Percentiles rank a stretch among this genome's conserved stretches.
phyloP scores from a whole-genome alignment of 2,888 invertebrate species.

The Ennomos erosarius region DNA sequence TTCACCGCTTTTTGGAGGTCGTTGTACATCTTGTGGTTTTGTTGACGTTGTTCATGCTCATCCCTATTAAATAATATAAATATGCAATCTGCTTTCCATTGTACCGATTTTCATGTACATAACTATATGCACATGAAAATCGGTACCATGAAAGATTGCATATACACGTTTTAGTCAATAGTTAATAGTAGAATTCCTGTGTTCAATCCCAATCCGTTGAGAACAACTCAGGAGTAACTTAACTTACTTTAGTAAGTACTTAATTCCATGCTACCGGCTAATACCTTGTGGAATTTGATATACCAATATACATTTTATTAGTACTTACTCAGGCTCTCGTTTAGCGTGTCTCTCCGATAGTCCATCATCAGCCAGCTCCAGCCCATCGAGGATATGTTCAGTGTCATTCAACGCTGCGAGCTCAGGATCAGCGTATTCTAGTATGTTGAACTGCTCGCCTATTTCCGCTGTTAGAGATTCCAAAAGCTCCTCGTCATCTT shows the following conservation, averaged over 20 bases:
- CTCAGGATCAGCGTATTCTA: constrained; percentile 98
- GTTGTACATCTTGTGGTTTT: constrained; percentile 69
- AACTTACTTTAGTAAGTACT: no score
- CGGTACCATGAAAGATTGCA: no score
- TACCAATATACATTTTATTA: not conserved
- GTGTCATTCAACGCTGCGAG: constrained; percentile 92
- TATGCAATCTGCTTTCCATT: no score
- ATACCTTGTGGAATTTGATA: no score
- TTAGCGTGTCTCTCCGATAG: constrained; percentile 88
- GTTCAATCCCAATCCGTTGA: no score
- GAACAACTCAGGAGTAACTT: no score
- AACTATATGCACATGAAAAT: no score
- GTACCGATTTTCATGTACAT: not conserved
- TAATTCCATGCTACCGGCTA: no score
- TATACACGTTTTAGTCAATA: no score
- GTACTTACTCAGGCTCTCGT: constrained; percentile 65
- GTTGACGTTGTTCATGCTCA: constrained; percentile 62
- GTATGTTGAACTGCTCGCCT: constrained; percentile 97
- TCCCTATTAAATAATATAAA: constrained; percentile 51
- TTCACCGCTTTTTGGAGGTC: constrained; percentile 74
- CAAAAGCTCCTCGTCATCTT: constrained; percentile 94
- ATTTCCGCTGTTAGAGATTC: constrained; percentile 91
- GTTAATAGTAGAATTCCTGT: no score
- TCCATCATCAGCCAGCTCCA: constrained; percentile 92
- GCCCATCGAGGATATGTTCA: constrained; percentile 93